Percentiles rank a stretch among this genome's conserved stretches.
Evolutionary conservation across 2,797 vertebrate species (phyloP).

Genomic region (Kryptolebias ocellatus): DNA sequence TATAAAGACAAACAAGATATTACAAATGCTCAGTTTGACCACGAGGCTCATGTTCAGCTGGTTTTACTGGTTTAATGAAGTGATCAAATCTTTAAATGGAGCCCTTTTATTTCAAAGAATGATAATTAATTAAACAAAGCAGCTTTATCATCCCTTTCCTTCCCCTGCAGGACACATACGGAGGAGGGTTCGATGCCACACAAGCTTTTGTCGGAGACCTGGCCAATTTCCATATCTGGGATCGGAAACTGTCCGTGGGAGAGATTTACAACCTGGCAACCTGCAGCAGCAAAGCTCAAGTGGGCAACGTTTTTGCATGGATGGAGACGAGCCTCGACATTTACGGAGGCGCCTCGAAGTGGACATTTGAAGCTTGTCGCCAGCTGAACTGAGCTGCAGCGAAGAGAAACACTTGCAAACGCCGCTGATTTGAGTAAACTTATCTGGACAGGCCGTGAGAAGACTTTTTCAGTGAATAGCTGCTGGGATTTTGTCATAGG

Average conservation of each 20-base stretch:
- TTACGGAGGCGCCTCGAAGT: conserved; percentile 95
- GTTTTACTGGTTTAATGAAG: conserved; percentile 18
- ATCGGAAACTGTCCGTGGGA: conserved; percentile 90
- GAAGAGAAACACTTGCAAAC: conserved; percentile 39
- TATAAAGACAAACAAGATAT: no score
- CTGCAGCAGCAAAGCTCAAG: conserved; percentile 93
- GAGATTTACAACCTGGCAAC: conserved; percentile 96
- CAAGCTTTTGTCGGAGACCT: conserved; percentile 96
- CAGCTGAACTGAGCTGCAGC: conserved; percentile 89
- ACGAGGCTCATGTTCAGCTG: neutral
- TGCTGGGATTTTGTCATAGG: conserved; percentile 68
- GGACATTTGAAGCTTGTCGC: conserved; percentile 97
- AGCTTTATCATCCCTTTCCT: conserved; percentile 20
- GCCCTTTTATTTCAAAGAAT: conserved; percentile 4
- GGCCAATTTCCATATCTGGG: conserved; percentile 98
- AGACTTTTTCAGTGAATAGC: conserved; percentile 47
- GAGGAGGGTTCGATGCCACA: conserved; percentile 95
- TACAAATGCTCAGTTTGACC: neutral
- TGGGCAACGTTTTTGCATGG: conserved; percentile 96
- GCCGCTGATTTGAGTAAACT: conserved; percentile 50
- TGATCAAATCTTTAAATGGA: conserved; percentile 36
- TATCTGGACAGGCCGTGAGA: conserved; percentile 48
- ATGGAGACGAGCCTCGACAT: conserved; percentile 92
- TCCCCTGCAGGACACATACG: conserved; percentile 89
- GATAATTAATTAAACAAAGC: neutral